These are phyloP conservation scores for Pionites leucogaster DNA, from an alignment of 2,113 vertebrate species.

Conservation along the genomic window DNA sequence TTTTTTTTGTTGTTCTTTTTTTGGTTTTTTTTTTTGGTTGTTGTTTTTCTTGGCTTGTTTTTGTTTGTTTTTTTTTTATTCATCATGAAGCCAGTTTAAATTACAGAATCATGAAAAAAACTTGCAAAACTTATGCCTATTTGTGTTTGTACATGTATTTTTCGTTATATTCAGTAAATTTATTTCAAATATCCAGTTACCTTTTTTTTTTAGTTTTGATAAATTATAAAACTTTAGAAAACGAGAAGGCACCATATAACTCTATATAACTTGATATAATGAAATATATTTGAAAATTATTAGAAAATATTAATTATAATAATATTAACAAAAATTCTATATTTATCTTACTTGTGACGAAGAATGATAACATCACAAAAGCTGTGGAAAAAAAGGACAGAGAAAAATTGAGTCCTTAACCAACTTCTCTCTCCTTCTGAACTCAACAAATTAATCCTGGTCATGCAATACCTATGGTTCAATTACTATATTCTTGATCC, in stretches of 20 bases:
- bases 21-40: not conserved
- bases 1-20: not conserved
- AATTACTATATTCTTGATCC: conserved; percentile 53
- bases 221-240: not conserved
- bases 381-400: not conserved
- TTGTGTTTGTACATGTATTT: not conserved
- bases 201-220: not conserved
- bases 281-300: not conserved
- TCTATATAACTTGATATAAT: not conserved
- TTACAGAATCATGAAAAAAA: not conserved
- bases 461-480: conserved; percentile 33
- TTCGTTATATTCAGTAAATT: not conserved
- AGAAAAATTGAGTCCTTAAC: conserved; percentile 15
- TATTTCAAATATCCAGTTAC: not conserved
- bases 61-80: not conserved
- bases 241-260: not conserved
- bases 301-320: not conserved
- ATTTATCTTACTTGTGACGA: not conserved
- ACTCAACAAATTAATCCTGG: conserved; percentile 37
- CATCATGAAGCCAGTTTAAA: not conserved
- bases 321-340: not conserved
- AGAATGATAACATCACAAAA: not conserved
- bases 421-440: conserved; percentile 21
- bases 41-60: not conserved
- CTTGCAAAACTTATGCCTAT: not conserved